Conservation (phyloP, 2,113 vertebrate species). For the Neodontobutis hainanensis region DNA sequence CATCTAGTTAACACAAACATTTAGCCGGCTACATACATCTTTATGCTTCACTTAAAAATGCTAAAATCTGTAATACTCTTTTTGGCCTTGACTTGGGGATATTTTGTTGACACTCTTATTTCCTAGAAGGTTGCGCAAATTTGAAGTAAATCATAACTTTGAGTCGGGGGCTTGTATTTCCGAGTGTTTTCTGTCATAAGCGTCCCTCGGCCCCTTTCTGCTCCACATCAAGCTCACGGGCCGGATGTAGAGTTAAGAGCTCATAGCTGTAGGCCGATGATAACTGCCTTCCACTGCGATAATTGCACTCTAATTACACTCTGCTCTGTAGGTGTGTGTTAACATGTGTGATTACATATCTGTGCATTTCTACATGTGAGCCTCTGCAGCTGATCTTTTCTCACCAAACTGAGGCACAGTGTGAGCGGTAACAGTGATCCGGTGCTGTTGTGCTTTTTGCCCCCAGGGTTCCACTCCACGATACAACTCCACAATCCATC, state of each 20-base stretch:
- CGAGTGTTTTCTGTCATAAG: conserved; percentile 12
- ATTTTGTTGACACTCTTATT: too few species aligned
- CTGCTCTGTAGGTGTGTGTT: conserved; percentile 20
- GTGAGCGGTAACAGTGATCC: conserved; percentile 35
- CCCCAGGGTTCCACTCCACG: conserved; percentile 40
- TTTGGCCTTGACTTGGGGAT: too few species aligned
- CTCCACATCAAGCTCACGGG: conserved; percentile 39
- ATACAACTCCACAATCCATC: conserved; percentile 49
- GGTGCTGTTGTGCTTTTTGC: conserved; percentile 31
- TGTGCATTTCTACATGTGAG: conserved; percentile 27
- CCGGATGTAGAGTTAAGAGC: conserved; percentile 62
- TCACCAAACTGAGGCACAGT: conserved; percentile 12
- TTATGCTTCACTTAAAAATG: too few species aligned
- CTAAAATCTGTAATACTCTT: too few species aligned
- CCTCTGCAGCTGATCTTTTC: background rate
- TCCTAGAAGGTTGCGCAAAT: too few species aligned
- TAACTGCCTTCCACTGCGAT: conserved; percentile 55
- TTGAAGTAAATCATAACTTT: too few species aligned
- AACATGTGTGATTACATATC: conserved; percentile 46
- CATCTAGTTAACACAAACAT: too few species aligned
- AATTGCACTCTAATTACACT: conserved; percentile 54
- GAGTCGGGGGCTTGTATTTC: background rate
- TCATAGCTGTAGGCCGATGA: conserved; percentile 49
- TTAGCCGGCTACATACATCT: too few species aligned
- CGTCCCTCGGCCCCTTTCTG: conserved; percentile 42